Evolutionary conservation across 2,113 vertebrate genomes (phyloP).

Genomic region (Alethe diademata): DNA sequence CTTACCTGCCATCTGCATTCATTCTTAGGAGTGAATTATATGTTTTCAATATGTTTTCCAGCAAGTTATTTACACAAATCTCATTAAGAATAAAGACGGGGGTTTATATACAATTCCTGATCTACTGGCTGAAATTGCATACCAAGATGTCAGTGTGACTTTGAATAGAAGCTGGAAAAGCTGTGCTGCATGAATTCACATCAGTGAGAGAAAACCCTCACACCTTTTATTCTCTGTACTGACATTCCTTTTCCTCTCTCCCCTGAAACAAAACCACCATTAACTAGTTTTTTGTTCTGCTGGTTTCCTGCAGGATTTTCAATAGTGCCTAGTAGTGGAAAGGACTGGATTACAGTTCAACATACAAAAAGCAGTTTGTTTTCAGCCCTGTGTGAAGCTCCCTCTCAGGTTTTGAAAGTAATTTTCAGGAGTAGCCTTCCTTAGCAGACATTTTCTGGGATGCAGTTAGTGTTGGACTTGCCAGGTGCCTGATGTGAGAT

Average conservation of each 20-base stretch:
- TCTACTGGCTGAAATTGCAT: constrained; percentile 23
- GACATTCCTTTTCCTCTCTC: background rate
- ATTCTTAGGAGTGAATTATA: constrained; percentile 44
- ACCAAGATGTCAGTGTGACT: constrained; percentile 16
- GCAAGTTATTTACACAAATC: constrained; percentile 66
- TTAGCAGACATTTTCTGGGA: constrained; percentile 45
- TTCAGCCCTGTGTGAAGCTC: background rate
- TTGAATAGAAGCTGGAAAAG: constrained; percentile 20
- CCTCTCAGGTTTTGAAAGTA: background rate
- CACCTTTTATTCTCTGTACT: background rate
- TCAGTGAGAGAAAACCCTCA: background rate
- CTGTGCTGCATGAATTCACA: background rate
- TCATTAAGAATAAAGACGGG: constrained; percentile 54
- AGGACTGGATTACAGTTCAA: background rate
- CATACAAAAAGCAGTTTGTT: background rate
- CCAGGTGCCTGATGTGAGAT: constrained; percentile 18
- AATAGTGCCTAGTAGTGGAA: background rate
- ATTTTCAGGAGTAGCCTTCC: constrained; percentile 23
- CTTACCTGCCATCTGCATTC: constrained; percentile 29
- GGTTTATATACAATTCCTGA: constrained; percentile 2
- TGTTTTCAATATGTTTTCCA: constrained; percentile 43
- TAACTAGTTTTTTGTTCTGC: background rate
- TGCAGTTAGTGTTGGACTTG: background rate
- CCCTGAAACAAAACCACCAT: background rate
- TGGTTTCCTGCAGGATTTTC: background rate